phyloP scores from a whole-genome alignment of 2,888 invertebrate genomes.

The Atrina japonica region DNA sequence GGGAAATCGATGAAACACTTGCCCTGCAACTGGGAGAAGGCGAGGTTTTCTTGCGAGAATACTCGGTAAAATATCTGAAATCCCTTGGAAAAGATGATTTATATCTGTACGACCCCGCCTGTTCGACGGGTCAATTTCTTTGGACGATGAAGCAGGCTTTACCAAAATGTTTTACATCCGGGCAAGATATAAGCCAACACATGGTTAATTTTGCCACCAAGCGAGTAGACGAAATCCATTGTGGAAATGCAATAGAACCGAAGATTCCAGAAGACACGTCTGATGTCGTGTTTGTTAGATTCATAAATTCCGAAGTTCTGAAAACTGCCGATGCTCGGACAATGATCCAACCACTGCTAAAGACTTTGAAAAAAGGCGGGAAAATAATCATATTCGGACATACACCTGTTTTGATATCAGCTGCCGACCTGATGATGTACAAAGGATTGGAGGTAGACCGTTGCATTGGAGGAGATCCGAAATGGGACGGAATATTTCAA shows the following conservation, averaged over 20 bases:
- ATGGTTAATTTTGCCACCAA: constrained; percentile 60
- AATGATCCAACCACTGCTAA: constrained; percentile 53
- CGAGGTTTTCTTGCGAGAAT: constrained; percentile 57
- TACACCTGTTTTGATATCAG: constrained; percentile 61
- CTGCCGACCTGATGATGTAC: constrained; percentile 56
- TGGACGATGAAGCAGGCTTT: constrained; percentile 57
- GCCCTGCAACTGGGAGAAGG: constrained; percentile 55
- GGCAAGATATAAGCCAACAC: constrained; percentile 60
- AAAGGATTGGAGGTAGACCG: constrained; percentile 51
- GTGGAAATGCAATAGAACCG: constrained; percentile 59
- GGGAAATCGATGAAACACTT: constrained; percentile 59
- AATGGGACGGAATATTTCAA: constrained; percentile 63
- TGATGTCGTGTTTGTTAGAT: constrained; percentile 59
- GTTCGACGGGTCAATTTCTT: constrained; percentile 65
- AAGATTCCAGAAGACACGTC: constrained; percentile 53
- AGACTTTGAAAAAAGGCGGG: constrained; percentile 57
- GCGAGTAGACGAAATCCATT: constrained; percentile 61
- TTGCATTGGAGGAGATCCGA: constrained; percentile 55
- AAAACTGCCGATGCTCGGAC: constrained; percentile 51
- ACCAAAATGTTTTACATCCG: constrained; percentile 53
- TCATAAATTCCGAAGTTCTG: constrained; percentile 63
- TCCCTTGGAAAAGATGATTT: constrained; percentile 50
- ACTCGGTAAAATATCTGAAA: constrained; percentile 52
- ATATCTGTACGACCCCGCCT: constrained; percentile 60
- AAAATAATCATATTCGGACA: constrained; percentile 62